Percentiles rank a stretch among this genome's conserved stretches.
phyloP scores from a whole-genome alignment of 2,888 invertebrate genomes.

The Tachina lurida region DNA sequence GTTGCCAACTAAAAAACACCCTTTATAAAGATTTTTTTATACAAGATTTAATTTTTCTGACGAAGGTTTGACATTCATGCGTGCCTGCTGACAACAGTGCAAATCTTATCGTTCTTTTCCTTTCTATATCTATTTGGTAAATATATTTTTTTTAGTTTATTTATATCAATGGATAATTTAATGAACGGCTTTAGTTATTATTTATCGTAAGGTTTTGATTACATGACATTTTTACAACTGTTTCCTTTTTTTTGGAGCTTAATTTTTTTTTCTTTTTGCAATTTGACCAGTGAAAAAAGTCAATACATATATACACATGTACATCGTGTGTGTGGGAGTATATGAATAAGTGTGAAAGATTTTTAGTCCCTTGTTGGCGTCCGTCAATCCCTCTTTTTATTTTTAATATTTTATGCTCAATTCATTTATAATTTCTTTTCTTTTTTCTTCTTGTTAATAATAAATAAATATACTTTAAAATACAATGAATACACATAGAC shows the following conservation, averaged over 20 bases:
- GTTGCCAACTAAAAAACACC: no score
- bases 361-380: not conserved
- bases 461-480: slow-evolving; percentile 29
- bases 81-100: slow-evolving; percentile 50
- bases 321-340: not conserved
- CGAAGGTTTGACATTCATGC: slow-evolving; percentile 54
- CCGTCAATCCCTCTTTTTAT: no score
- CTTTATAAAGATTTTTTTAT: not conserved
- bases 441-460: slow-evolving; percentile 1
- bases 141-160: not conserved
- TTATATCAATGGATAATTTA: not conserved
- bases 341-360: not conserved
- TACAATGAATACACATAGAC: not conserved
- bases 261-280: not conserved
- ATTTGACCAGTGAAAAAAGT: slow-evolving; percentile 11
- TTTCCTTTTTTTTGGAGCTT: slow-evolving; percentile 7
- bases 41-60: slow-evolving; percentile 38
- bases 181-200: not conserved
- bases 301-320: not conserved
- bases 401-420: slow-evolving; percentile 12
- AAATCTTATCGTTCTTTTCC: slow-evolving; percentile 5
- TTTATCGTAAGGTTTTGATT: slow-evolving; percentile 43
- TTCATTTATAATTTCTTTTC: slow-evolving; percentile 49
- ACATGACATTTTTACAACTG: slow-evolving; percentile 39
- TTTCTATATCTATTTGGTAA: not conserved